Conservation (phyloP, 2,888 invertebrate species). For the Cerceris rybyensis region DNA sequence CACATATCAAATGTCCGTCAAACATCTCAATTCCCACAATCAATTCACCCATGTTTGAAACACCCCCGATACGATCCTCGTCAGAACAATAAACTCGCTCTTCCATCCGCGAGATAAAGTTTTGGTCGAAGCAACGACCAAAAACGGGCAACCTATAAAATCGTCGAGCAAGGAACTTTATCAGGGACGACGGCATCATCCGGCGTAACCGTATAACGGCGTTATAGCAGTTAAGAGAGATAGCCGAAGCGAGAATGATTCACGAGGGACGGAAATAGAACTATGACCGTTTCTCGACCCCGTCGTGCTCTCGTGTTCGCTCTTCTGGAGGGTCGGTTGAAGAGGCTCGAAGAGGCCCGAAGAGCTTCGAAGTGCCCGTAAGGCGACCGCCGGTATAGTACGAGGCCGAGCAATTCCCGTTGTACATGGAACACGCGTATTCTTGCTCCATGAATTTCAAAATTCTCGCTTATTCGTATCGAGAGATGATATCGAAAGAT, state of each 20-base stretch:
- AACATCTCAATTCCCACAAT: no score
- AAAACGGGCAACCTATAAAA: conserved; percentile 19
- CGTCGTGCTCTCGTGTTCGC: conserved; percentile 65
- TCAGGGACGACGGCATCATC: conserved; percentile 46
- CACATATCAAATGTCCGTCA: no score
- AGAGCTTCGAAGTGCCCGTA: conserved; percentile 54
- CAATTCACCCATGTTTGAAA: background rate
- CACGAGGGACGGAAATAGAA: conserved; percentile 80
- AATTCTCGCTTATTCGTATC: background rate
- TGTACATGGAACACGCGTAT: conserved; percentile 22
- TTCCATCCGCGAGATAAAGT: no score
- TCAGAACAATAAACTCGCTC: no score
- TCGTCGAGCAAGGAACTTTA: conserved; percentile 34
- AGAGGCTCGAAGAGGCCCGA: conserved; percentile 60
- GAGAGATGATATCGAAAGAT: background rate
- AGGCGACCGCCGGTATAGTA: conserved; percentile 44
- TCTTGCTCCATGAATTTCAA: conserved; percentile 8
- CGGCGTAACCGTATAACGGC: conserved; percentile 35
- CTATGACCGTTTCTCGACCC: conserved; percentile 70
- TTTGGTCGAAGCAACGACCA: background rate
- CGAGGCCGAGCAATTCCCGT: conserved; percentile 43
- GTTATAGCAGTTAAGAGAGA: conserved; percentile 63
- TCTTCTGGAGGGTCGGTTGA: conserved; percentile 59
- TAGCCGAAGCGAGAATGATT: conserved; percentile 78
- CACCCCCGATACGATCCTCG: background rate